Evolutionary conservation across 2,113 vertebrate genomes (phyloP), one percentile per base, ranked within the genome.

Genomic region (Corvus cornix): DNA sequence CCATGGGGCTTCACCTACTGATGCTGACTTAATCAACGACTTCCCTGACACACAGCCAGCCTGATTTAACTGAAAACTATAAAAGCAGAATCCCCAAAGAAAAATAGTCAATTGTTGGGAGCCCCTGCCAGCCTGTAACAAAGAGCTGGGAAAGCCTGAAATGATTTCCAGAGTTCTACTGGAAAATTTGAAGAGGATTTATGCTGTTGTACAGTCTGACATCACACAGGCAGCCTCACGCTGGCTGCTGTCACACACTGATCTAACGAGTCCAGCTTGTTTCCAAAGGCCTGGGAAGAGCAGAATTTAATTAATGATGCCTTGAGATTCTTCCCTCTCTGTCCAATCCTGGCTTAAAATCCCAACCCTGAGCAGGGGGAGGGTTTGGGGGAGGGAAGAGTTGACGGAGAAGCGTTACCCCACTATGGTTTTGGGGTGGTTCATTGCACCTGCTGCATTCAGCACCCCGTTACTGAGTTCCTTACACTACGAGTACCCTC

Each of bases 81-180:
- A 48, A 96, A 90, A 96, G 90, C 72, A 90, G 33, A 77, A 73
- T 90, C 62, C 75, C 92, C 64, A 48, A 90, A 93, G 60, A 74
- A 94, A 90, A 87, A 62, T 21, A 52, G 13, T 68, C 53, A 30
- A 20, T 70, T 41, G 66, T 44, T 52, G 28, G 22, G 33, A 79
- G 62, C 84, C 70, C 93, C 94, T 84, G 89, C 94, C 69, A 68
- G 91, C 77, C 89, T 30, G 21, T 55, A 37, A 92, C 89, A 93
- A 94, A 95, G 89, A 78, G 70, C 18, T 56, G n/a, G 91, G 67
- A 49, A 88, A 95, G 68, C 79, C 90, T 92, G 52, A 87, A 84
- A 84, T 31, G 8, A 78, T 76, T 90, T 75, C 89, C 53, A 33
- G 93, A 91, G 64, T 74, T 91, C 44, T 31, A 2, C 33, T 53